Evolutionary conservation across 2,797 vertebrate genomes (phyloP).

Genomic region (Poecile montanus): DNA sequence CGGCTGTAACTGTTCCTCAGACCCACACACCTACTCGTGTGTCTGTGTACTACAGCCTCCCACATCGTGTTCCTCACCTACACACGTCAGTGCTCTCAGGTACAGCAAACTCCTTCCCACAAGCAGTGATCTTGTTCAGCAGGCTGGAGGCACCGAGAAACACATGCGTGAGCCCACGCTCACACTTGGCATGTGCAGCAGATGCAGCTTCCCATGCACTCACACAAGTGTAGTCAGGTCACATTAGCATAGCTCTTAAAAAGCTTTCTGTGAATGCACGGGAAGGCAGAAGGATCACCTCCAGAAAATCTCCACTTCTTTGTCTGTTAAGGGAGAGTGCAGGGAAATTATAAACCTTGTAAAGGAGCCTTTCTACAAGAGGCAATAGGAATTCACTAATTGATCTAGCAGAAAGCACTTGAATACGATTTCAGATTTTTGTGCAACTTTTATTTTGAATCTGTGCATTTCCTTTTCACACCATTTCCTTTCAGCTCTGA

Average conservation of each 20-base stretch:
- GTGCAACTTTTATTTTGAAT: background rate
- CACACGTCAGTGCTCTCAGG: background rate
- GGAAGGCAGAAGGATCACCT: slow-evolving; percentile 16
- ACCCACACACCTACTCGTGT: fast-evolving
- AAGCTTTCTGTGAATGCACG: background rate
- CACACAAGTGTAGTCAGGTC: background rate
- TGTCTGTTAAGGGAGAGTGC: background rate
- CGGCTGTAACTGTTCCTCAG: background rate
- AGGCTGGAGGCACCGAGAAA: background rate
- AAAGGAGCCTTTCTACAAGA: background rate
- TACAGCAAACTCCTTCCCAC: background rate
- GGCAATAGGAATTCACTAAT: background rate
- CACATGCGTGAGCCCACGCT: background rate
- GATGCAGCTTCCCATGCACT: background rate
- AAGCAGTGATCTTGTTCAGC: background rate
- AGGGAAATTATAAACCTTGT: background rate
- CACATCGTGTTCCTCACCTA: background rate
- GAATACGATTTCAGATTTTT: slow-evolving; percentile 21
- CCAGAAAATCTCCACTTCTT: background rate
- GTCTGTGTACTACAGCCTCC: background rate
- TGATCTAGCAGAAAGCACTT: slow-evolving; percentile 12
- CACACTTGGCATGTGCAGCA: background rate
- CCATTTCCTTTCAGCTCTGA: slow-evolving; percentile 42
- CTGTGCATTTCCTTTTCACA: slow-evolving; percentile 9
- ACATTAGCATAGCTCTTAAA: background rate